Conservation (phyloP, 2,113 vertebrate genomes). For the Turnix velox region DNA sequence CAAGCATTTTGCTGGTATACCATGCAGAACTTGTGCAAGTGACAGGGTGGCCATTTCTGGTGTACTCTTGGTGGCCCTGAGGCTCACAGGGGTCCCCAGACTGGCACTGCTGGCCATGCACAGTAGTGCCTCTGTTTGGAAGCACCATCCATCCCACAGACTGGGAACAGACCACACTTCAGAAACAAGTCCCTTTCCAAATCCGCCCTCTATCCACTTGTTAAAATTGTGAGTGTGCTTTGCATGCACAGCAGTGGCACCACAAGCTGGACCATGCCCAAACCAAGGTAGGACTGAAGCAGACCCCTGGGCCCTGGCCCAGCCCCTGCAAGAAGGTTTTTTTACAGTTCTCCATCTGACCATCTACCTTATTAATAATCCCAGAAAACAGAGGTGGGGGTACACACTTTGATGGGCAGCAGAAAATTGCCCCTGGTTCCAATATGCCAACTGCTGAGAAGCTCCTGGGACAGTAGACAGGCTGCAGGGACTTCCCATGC, state of each 20-base stretch:
- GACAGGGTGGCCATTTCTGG: not conserved
- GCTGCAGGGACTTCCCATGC: accelerated
- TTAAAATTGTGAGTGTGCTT: not conserved
- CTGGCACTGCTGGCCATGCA: not conserved
- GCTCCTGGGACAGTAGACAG: not conserved
- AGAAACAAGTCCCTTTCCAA: not conserved
- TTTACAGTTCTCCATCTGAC: not conserved
- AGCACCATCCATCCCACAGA: accelerated
- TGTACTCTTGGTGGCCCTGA: not conserved
- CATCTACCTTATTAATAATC: not conserved
- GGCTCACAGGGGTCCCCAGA: accelerated
- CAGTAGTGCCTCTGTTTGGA: not conserved
- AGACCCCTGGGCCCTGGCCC: not conserved
- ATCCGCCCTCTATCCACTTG: no score
- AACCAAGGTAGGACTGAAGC: not conserved
- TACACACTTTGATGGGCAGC: not conserved
- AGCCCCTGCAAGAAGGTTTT: accelerated
- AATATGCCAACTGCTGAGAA: not conserved
- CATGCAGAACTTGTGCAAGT: not conserved
- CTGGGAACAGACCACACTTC: not conserved
- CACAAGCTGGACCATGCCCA: not conserved
- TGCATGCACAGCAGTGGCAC: not conserved
- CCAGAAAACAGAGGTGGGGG: not conserved
- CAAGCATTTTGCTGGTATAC: not conserved
- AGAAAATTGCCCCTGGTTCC: not conserved